Percentiles rank a stretch among this genome's conserved stretches.
Conservation (phyloP, 2,888 invertebrate species). For the Melanostoma scalare region DNA sequence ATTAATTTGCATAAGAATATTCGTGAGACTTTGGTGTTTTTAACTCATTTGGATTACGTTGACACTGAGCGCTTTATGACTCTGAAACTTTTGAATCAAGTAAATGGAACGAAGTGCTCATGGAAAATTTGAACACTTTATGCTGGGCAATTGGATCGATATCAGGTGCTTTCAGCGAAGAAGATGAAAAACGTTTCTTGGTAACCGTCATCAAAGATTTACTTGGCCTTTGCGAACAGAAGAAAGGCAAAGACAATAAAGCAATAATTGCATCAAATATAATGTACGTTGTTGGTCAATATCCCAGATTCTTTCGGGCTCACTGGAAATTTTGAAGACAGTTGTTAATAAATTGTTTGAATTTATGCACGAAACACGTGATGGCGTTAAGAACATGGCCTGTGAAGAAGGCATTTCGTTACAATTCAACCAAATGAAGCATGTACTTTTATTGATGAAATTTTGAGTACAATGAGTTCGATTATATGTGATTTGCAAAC, state of each 20-base stretch:
- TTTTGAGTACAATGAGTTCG: no score
- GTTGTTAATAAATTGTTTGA: constrained; percentile 99
- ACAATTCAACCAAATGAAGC: no score
- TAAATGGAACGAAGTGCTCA: constrained; percentile 99
- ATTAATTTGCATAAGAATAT: no score
- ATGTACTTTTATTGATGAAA: no score
- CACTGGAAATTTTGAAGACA: constrained; percentile 99
- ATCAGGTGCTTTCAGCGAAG: constrained; percentile 99
- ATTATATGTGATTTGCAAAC: no score
- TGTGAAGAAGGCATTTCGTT: no score
- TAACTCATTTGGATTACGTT: constrained; percentile 98
- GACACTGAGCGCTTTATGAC: constrained; percentile 99
- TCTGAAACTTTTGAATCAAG: constrained; percentile 98
- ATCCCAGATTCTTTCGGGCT: constrained; percentile 98
- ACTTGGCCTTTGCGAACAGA: constrained; percentile 98
- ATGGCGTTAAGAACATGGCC: no score
- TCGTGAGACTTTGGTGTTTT: constrained; percentile 99
- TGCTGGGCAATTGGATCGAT: constrained; percentile 99
- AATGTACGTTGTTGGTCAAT: constrained; percentile 99
- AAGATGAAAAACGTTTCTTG: constrained; percentile 99
- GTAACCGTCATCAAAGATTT: constrained; percentile 99
- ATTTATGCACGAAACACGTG: constrained; percentile 99
- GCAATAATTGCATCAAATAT: constrained; percentile 99
- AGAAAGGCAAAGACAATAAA: constrained; percentile 98
- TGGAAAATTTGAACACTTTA: constrained; percentile 99